Evolutionary conservation across 2,888 invertebrate species (phyloP).

Genomic region (Lasioglossum morio): DNA sequence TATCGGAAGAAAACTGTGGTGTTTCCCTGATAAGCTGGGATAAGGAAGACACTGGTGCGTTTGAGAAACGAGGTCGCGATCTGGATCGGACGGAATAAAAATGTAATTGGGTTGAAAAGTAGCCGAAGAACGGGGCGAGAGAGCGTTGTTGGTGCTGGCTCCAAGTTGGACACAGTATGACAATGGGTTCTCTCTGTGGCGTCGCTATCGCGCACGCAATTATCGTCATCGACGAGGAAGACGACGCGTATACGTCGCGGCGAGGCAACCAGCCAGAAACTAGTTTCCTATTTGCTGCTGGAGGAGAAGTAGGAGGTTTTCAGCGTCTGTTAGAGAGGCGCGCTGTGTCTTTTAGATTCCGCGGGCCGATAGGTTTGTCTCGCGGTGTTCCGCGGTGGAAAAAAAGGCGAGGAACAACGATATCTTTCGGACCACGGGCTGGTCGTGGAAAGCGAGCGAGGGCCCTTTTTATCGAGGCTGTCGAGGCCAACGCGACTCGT

Average conservation of each 20-base stretch:
- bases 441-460: background rate
- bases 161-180: background rate
- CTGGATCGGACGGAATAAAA: background rate
- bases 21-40: background rate
- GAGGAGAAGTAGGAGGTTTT: background rate
- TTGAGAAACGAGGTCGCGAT: background rate
- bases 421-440: background rate
- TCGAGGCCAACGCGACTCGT: background rate
- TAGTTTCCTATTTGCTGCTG: background rate
- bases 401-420: background rate
- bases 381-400: background rate
- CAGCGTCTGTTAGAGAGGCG: background rate
- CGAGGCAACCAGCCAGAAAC: background rate
- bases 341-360: background rate
- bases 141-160: background rate
- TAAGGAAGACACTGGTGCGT: background rate
- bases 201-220: constrained; percentile 1
- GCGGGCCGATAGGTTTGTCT: background rate
- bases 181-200: background rate
- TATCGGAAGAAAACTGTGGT: background rate
- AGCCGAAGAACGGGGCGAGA: background rate
- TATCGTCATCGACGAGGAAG: background rate
- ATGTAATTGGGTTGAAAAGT: background rate
- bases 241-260: background rate
- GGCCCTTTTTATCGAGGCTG: constrained; percentile 16